A percentile compares a stretch with the other conserved stretches of the same genome.
These are phyloP conservation scores for Reticulitermes speratus DNA, from an alignment of 1,140 invertebrate species.

Conservation along the genomic window DNA sequence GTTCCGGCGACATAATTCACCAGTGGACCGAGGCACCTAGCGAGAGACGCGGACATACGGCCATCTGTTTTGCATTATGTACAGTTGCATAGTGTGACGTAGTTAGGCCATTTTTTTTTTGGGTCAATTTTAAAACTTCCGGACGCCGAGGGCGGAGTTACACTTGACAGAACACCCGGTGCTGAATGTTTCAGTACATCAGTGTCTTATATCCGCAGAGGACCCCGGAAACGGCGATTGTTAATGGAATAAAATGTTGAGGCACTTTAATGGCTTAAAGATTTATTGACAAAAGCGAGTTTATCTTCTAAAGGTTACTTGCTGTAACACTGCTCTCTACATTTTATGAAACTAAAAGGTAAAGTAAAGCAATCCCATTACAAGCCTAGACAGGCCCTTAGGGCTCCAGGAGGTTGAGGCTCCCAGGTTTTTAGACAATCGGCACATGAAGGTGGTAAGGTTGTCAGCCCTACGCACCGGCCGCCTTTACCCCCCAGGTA, in stretches of 20 bases:
- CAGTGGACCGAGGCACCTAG: background rate
- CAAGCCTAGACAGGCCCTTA: no score
- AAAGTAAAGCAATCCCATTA: no score
- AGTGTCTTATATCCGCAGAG: background rate
- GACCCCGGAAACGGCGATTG: background rate
- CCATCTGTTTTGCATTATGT: conserved; percentile 19
- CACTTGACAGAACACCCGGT: background rate
- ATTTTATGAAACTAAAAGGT: no score
- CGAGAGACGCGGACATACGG: background rate
- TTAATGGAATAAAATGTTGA: background rate
- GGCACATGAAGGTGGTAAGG: no score
- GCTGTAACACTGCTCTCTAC: no score
- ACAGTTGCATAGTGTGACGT: background rate
- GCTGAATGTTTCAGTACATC: background rate
- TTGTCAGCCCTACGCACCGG: no score
- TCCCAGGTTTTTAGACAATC: no score
- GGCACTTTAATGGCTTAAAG: no score
- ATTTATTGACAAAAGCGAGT: no score
- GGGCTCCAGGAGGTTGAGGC: no score
- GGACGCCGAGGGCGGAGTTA: background rate
- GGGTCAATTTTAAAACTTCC: background rate
- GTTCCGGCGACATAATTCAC: background rate
- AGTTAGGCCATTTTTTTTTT: background rate
- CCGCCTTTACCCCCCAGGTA: no score
- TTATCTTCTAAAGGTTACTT: no score